Evolutionary conservation across 2,797 vertebrate genomes (phyloP).

Genomic region (Ciconia nigra): DNA sequence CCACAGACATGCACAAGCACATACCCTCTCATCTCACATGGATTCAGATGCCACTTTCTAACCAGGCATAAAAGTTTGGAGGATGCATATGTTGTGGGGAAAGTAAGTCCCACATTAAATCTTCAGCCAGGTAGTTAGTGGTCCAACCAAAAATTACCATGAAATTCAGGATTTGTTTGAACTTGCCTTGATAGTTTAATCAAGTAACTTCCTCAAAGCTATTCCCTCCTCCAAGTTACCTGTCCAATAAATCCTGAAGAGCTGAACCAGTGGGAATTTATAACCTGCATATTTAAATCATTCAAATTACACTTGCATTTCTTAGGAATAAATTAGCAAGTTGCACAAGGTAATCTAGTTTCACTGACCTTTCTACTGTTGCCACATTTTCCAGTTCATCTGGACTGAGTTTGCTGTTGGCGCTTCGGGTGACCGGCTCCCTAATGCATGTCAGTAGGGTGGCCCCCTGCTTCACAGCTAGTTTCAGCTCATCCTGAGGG

Average conservation of each 20-base stretch:
- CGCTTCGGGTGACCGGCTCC: conserved; percentile 82
- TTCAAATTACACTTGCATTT: neutral
- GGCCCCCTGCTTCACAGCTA: conserved; percentile 88
- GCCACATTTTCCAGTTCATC: conserved; percentile 89
- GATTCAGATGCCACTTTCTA: neutral
- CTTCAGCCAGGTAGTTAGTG: neutral
- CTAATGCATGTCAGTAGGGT: conserved; percentile 87
- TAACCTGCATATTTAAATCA: neutral
- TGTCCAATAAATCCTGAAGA: neutral
- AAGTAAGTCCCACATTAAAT: neutral
- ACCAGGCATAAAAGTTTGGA: neutral
- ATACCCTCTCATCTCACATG: neutral
- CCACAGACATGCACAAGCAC: neutral
- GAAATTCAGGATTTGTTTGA: neutral
- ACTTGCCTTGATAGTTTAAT: neutral
- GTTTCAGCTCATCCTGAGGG: conserved; percentile 86
- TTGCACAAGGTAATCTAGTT: neutral
- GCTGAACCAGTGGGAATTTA: neutral
- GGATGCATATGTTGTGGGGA: neutral
- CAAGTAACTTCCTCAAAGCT: neutral
- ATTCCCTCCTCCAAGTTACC: neutral
- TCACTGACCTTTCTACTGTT: conserved; percentile 87
- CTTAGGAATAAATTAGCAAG: neutral
- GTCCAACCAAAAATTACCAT: neutral
- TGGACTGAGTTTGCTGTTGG: conserved; percentile 82